Conservation (phyloP, 2,888 invertebrate species). For the Eilema caniola region DNA sequence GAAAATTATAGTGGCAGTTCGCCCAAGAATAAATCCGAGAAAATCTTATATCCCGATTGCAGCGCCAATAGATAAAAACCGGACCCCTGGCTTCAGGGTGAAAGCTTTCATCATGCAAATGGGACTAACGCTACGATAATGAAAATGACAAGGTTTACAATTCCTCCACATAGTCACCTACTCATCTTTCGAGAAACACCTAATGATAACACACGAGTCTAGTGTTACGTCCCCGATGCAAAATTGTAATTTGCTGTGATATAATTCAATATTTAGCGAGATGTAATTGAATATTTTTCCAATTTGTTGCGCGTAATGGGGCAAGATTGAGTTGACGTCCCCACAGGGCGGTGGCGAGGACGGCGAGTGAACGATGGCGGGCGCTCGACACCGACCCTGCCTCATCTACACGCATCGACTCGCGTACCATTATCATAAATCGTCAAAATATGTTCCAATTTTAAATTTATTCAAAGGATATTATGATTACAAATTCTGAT, state of each 20-base stretch:
- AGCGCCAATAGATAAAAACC: no score
- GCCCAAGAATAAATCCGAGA: no score
- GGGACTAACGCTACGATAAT: background rate
- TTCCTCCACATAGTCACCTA: background rate
- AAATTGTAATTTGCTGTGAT: conserved; percentile 85
- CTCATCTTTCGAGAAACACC: background rate
- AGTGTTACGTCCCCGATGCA: conserved; percentile 72
- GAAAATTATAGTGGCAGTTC: no score
- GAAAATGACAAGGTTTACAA: background rate
- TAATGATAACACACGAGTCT: conserved; percentile 42
- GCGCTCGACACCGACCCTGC: conserved; percentile 45
- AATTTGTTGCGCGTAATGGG: conserved; percentile 87
- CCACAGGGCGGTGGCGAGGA: conserved; percentile 54
- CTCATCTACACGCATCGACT: conserved; percentile 63
- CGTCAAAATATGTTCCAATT: conserved; percentile 11
- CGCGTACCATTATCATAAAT: conserved; percentile 56
- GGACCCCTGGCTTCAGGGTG: background rate
- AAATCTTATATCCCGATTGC: no score
- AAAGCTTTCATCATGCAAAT: background rate
- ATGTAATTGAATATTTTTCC: conserved; percentile 87
- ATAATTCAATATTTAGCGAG: conserved; percentile 86
- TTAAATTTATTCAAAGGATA: conserved; percentile 11
- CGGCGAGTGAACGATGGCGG: conserved; percentile 49
- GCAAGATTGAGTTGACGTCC: conserved; percentile 86
- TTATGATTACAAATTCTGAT: conserved; percentile 1